Percentiles rank a stretch among this genome's conserved stretches.
Evolutionary conservation across 2,888 invertebrate species (phyloP).

Genomic region (Hymenopus coronatus): DNA sequence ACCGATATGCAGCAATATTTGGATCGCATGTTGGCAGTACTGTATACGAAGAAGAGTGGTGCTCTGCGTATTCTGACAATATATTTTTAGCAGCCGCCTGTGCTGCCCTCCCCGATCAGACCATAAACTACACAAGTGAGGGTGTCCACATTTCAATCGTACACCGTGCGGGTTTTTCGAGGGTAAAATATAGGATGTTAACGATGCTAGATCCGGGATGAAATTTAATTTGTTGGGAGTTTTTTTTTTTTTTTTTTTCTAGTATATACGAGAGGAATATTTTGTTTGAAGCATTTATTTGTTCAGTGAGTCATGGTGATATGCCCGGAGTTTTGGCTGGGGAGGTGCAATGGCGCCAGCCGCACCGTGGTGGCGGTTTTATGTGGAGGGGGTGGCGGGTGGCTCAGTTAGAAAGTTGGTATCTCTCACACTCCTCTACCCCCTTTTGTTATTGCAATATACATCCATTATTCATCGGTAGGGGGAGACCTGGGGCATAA

Average conservation of each 20-base stretch:
- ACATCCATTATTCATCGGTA: conserved; percentile 38
- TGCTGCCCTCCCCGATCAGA: conserved; percentile 6
- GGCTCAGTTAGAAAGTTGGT: conserved; percentile 20
- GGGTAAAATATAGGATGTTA: conserved; percentile 32
- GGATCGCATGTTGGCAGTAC: not conserved
- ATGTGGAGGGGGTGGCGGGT: conserved; percentile 9
- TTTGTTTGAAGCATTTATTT: conserved; percentile 36
- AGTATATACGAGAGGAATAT: conserved; percentile 30
- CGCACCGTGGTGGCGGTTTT: conserved; percentile 7
- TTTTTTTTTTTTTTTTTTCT: conserved; percentile 28
- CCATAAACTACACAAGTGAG: conserved; percentile 23
- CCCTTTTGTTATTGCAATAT: conserved; percentile 37
- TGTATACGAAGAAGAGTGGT: not conserved
- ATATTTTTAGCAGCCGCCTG: not conserved
- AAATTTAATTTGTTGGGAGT: conserved; percentile 34
- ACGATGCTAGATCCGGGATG: conserved; percentile 31
- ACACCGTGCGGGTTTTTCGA: conserved; percentile 21
- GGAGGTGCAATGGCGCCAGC: conserved; percentile 22
- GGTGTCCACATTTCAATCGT: conserved; percentile 29
- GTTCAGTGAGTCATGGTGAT: conserved; percentile 34
- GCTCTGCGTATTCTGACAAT: not conserved
- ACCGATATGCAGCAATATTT: not conserved
- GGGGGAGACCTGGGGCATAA: conserved; percentile 35
- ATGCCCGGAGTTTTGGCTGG: conserved; percentile 10
- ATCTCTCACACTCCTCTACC: conserved; percentile 3